phyloP scores from a whole-genome alignment of 2,113 vertebrate species.

The Pedetes capensis region DNA sequence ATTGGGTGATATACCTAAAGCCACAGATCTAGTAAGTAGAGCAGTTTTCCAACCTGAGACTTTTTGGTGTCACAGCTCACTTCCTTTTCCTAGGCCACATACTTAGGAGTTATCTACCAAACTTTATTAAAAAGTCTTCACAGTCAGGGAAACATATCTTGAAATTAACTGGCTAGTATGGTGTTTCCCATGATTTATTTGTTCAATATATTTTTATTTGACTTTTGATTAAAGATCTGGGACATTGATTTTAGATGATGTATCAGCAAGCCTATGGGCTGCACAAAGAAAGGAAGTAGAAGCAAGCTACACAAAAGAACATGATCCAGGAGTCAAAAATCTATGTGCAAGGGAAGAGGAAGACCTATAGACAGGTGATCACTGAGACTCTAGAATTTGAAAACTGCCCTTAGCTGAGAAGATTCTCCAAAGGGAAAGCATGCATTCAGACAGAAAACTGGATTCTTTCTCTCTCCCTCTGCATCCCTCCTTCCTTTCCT shows the following conservation, averaged over 20 bases:
- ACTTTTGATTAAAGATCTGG: background rate
- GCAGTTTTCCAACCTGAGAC: background rate
- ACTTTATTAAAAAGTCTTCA: background rate
- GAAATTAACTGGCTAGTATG: background rate
- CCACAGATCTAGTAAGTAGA: background rate
- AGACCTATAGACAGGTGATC: background rate
- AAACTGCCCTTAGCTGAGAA: background rate
- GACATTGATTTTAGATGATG: background rate
- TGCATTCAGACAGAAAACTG: background rate
- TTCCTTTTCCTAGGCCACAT: background rate
- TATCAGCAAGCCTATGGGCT: background rate
- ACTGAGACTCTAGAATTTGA: background rate
- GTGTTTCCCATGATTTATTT: background rate
- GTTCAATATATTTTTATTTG: conserved; percentile 32
- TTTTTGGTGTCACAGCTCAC: background rate
- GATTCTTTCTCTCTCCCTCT: background rate
- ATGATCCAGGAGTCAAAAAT: background rate
- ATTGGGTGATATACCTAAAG: background rate
- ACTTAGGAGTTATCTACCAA: background rate
- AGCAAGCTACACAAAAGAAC: background rate
- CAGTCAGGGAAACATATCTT: background rate
- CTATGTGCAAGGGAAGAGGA: background rate
- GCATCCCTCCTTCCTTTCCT: background rate
- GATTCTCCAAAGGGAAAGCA: background rate
- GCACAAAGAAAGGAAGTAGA: background rate